Conservation (phyloP, 2,113 vertebrate genomes). For the Strix aluco region DNA sequence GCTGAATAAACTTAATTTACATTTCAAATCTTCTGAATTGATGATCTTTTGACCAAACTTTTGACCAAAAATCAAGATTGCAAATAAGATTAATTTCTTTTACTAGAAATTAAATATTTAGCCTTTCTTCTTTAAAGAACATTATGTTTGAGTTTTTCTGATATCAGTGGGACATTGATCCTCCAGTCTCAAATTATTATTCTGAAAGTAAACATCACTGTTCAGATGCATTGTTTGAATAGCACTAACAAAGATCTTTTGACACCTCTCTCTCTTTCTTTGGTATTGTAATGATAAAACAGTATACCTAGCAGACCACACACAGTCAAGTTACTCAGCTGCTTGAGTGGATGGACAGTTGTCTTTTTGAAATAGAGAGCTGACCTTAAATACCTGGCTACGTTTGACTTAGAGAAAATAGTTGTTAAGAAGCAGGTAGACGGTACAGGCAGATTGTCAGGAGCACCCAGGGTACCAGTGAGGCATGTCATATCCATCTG, state of each 20-base stretch:
- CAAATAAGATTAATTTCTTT: background rate
- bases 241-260: background rate
- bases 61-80: background rate
- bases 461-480: background rate
- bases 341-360: background rate
- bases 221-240: background rate
- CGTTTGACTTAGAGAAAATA: background rate
- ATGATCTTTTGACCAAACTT: background rate
- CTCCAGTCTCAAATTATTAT: background rate
- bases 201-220: background rate
- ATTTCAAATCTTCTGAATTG: background rate
- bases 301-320: background rate
- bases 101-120: background rate
- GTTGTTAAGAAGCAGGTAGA: background rate
- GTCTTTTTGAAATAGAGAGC: background rate
- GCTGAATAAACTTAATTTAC: background rate
- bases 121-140: background rate
- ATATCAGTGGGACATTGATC: background rate
- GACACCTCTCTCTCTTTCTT: background rate
- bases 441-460: background rate
- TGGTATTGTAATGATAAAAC: background rate
- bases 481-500: background rate
- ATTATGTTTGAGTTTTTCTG: background rate
- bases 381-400: background rate
- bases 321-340: background rate